Conservation (phyloP, 2,888 invertebrate genomes). For the Drosophila histrio region DNA sequence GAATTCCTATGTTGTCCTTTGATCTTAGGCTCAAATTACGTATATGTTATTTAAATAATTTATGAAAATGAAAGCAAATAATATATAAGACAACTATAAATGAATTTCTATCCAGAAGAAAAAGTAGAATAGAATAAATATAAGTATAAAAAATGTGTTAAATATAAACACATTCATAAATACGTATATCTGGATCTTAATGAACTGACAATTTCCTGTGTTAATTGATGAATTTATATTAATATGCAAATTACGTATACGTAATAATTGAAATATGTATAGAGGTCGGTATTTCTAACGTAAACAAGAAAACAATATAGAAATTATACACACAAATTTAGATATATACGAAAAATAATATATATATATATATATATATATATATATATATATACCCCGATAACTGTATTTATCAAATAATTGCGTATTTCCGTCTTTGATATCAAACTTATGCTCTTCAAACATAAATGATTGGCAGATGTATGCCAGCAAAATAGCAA, state of each 20-base stretch:
- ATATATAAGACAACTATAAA: neutral
- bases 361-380: neutral
- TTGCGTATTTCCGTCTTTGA: conserved; percentile 4
- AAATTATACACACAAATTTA: conserved; percentile 5
- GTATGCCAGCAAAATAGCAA: conserved; percentile 5
- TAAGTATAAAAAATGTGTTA: neutral
- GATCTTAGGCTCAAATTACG: conserved; percentile 5
- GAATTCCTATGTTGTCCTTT: neutral
- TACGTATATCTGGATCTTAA: neutral
- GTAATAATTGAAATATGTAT: neutral
- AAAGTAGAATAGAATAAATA: neutral
- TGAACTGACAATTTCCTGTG: neutral
- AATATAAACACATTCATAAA: neutral
- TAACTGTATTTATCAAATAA: neutral
- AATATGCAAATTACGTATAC: neutral
- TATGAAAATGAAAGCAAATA: neutral
- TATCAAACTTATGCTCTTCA: neutral
- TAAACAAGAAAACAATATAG: neutral
- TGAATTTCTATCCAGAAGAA: neutral
- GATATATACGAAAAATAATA: neutral
- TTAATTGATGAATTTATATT: neutral
- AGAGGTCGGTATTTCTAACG: neutral
- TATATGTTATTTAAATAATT: conserved; percentile 22
- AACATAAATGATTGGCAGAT: conserved; percentile 32
- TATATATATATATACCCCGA: neutral